phyloP scores from a whole-genome alignment of 2,888 invertebrate genomes.

The Oegoconia quadripuncta region DNA sequence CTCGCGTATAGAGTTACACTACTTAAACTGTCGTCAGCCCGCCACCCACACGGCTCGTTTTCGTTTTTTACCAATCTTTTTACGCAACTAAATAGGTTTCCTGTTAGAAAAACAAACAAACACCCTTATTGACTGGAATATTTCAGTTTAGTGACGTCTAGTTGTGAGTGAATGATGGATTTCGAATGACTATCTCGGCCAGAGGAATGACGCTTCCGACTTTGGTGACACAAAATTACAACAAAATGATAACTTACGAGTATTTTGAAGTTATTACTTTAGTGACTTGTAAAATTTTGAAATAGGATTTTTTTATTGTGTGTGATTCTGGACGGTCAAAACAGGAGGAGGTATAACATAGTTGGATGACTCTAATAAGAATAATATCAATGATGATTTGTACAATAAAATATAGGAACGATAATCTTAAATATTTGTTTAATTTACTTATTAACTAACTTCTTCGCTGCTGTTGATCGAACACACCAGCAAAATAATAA shows the following conservation, averaged over 20 bases:
- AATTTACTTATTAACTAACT: too few relatives aligned
- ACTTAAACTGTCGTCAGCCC: constrained; percentile 76
- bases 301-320: too few relatives aligned
- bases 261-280: too few relatives aligned
- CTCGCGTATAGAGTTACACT: constrained; percentile 64
- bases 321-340: too few relatives aligned
- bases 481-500: too few relatives aligned
- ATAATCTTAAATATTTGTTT: too few relatives aligned
- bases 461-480: too few relatives aligned
- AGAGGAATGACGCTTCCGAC: constrained; percentile 57
- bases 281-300: too few relatives aligned
- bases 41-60: constrained; percentile 66
- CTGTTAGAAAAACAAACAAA: constrained; percentile 76
- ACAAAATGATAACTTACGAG: background rate
- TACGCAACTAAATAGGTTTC: constrained; percentile 70
- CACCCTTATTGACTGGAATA: constrained; percentile 70
- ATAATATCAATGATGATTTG: too few relatives aligned
- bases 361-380: too few relatives aligned
- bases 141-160: constrained; percentile 57
- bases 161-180: constrained; percentile 73
- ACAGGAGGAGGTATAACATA: too few relatives aligned
- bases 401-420: too few relatives aligned
- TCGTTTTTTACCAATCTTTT: constrained; percentile 61
- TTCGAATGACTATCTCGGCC: constrained; percentile 69
- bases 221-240: constrained; percentile 39